These are phyloP conservation scores for Hirtodrosophila alboralis DNA, from an alignment of 2,888 invertebrate species.

Conservation along the genomic window DNA sequence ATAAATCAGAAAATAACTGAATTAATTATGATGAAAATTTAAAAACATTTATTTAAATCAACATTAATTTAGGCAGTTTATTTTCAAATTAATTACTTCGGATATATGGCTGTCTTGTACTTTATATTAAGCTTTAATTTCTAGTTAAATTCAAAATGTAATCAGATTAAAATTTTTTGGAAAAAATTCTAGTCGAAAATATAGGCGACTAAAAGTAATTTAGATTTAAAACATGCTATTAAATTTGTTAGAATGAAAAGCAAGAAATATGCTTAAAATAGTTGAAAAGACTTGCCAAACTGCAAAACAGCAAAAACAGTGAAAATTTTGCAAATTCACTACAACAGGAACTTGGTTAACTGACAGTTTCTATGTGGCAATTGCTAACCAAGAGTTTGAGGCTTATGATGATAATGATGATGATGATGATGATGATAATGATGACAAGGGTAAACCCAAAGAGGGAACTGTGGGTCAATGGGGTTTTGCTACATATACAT, in stretches of 20 bases:
- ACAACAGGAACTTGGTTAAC: slow-evolving; percentile 4
- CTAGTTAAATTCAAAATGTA: too few relatives aligned
- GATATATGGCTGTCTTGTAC: too few relatives aligned
- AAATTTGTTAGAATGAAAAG: slow-evolving; percentile 2
- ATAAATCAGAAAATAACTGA: too few relatives aligned
- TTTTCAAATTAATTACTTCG: too few relatives aligned
- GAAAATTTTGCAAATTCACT: neutral
- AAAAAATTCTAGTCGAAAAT: too few relatives aligned
- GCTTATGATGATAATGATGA: slow-evolving; percentile 1
- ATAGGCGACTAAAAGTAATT: too few relatives aligned
- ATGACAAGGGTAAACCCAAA: slow-evolving; percentile 10
- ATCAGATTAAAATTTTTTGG: too few relatives aligned
- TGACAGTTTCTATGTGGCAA: slow-evolving; percentile 13
- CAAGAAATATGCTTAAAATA: slow-evolving; percentile 11
- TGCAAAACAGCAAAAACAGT: too few relatives aligned
- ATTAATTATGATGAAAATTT: too few relatives aligned
- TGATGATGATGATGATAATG: slow-evolving; percentile 4
- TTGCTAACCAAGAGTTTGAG: neutral
- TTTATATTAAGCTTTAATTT: too few relatives aligned
- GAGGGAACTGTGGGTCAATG: slow-evolving; percentile 21
- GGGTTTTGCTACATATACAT: neutral
- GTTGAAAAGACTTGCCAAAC: slow-evolving; percentile 5
- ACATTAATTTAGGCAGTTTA: too few relatives aligned
- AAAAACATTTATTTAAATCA: too few relatives aligned
- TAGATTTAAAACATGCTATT: neutral